These are phyloP conservation scores for Gambelia wislizenii DNA, from an alignment of 2,797 vertebrate species.

Conservation along the genomic window DNA sequence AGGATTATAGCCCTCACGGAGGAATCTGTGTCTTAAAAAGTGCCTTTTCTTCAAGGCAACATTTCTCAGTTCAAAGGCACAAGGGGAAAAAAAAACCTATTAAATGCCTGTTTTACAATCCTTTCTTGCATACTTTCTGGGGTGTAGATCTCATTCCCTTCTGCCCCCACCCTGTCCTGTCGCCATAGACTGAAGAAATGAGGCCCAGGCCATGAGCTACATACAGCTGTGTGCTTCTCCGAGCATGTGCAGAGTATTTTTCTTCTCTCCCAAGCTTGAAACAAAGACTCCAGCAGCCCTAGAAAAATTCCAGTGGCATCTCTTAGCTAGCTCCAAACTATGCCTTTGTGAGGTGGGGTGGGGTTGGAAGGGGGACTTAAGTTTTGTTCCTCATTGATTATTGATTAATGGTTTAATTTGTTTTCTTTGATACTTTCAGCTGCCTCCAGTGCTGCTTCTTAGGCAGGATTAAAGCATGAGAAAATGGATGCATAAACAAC, in stretches of 20 bases:
- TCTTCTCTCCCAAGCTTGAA: neutral
- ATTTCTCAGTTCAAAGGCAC: neutral
- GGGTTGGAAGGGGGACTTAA: too few species aligned
- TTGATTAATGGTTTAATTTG: too few species aligned
- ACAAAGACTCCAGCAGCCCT: neutral
- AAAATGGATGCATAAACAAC: too few species aligned
- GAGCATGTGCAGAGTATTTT: neutral
- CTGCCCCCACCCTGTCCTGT: neutral
- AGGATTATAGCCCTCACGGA: neutral
- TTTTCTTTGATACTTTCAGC: too few species aligned
- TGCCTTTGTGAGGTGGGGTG: too few species aligned
- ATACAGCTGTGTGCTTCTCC: neutral
- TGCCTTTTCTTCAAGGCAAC: neutral
- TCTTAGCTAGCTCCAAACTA: neutral
- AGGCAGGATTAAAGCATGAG: too few species aligned
- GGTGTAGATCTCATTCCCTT: rapidly evolving
- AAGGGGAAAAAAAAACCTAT: neutral
- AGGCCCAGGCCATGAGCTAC: neutral
- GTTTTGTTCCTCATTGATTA: too few species aligned
- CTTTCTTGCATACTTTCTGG: neutral
- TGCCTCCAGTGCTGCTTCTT: too few species aligned
- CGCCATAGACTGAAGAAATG: neutral
- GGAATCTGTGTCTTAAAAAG: neutral
- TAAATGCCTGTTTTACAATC: neutral
- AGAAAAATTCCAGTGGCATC: neutral